Conservation (phyloP, 2,888 invertebrate species). For the Orthosia cruda region DNA sequence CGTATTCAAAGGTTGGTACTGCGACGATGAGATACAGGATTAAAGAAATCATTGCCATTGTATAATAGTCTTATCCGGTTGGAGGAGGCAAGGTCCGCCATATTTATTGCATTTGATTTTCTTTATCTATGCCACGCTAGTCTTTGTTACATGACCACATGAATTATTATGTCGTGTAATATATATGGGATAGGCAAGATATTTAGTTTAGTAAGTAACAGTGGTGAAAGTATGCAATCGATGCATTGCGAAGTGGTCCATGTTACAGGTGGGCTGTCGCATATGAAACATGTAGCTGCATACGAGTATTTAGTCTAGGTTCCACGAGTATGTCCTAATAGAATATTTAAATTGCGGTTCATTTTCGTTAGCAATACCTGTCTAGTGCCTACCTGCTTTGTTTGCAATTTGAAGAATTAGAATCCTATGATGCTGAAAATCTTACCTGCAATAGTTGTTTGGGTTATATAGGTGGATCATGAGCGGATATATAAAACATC, state of each 20-base stretch:
- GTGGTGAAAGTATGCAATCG: slow-evolving; percentile 63
- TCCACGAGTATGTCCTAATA: slow-evolving; percentile 24
- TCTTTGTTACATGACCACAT: slow-evolving; percentile 57
- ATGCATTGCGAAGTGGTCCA: slow-evolving; percentile 54
- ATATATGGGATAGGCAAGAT: slow-evolving; percentile 55
- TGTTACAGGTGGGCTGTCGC: slow-evolving; percentile 54
- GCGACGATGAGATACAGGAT: slow-evolving; percentile 70
- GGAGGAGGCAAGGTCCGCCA: slow-evolving; percentile 44
- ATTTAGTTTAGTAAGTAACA: slow-evolving; percentile 54
- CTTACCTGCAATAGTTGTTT: too few relatives aligned
- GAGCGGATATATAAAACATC: not conserved
- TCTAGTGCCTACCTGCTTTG: not conserved
- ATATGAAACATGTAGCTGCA: slow-evolving; percentile 56
- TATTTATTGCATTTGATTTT: slow-evolving; percentile 55
- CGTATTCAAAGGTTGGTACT: slow-evolving; percentile 71
- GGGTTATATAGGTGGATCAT: too few relatives aligned
- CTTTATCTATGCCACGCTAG: slow-evolving; percentile 47
- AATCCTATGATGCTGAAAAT: not conserved
- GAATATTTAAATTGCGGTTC: slow-evolving; percentile 18
- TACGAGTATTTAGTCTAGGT: slow-evolving; percentile 39
- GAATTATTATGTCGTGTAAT: slow-evolving; percentile 49
- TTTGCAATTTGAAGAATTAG: not conserved
- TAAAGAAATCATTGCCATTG: slow-evolving; percentile 69
- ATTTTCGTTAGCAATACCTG: slow-evolving; percentile 10
- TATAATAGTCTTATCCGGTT: slow-evolving; percentile 52